These are phyloP conservation scores for Ceramica pisi DNA, from an alignment of 2,888 invertebrate genomes.

Conservation along the genomic window DNA sequence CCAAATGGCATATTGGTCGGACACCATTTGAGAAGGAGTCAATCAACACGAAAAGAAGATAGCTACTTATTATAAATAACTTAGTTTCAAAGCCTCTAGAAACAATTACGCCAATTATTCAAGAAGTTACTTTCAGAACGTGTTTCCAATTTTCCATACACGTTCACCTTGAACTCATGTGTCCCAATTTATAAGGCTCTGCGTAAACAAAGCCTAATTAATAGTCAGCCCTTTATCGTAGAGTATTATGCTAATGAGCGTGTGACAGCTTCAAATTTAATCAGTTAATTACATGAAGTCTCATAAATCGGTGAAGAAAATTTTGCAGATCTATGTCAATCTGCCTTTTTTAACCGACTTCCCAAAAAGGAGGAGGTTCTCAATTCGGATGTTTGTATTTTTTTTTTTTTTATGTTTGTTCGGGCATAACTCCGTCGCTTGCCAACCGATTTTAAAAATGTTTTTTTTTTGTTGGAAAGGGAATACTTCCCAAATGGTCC, in stretches of 20 bases:
- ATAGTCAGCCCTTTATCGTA: neutral
- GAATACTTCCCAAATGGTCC: too few species aligned
- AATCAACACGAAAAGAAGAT: neutral
- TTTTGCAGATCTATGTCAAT: neutral
- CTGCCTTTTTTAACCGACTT: too few species aligned
- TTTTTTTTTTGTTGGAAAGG: too few species aligned
- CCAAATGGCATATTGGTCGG: too few species aligned
- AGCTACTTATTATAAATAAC: neutral
- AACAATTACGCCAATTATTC: neutral
- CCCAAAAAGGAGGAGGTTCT: too few species aligned
- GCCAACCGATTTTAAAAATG: too few species aligned
- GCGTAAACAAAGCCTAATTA: constrained; percentile 14
- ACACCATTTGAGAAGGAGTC: too few species aligned
- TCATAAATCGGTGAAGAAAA: neutral
- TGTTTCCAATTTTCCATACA: constrained; percentile 7
- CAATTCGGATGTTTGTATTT: too few species aligned
- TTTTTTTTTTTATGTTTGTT: too few species aligned
- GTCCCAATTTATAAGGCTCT: constrained; percentile 6
- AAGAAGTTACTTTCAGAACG: neutral
- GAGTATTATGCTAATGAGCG: constrained; percentile 33
- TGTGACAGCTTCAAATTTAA: neutral
- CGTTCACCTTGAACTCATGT: neutral
- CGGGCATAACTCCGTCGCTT: too few species aligned
- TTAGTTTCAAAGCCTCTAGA: neutral
- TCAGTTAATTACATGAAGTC: neutral